phyloP scores from a whole-genome alignment of 2,888 invertebrate genomes.

The Eilema griseolum region DNA sequence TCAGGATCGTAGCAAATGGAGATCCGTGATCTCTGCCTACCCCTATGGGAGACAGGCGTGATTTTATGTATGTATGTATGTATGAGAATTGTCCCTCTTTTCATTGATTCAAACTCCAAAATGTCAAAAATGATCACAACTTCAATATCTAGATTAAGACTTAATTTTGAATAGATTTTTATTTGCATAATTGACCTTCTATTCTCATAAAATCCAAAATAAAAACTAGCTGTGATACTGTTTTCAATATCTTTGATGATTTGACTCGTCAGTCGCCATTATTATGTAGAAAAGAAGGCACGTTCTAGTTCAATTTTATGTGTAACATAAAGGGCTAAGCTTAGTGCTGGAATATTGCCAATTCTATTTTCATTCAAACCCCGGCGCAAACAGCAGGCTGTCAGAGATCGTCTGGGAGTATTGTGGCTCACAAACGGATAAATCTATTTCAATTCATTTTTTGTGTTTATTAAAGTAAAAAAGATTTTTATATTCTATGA shows the following conservation, averaged over 20 bases:
- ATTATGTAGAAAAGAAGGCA: not conserved
- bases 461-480: not conserved
- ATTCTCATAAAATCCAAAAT: not conserved
- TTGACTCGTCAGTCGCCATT: not conserved
- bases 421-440: not conserved
- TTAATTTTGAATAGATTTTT: too few species aligned
- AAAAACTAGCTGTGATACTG: too few species aligned
- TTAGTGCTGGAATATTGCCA: constrained; percentile 8
- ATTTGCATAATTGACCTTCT: not conserved
- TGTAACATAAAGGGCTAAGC: not conserved
- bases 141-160: too few species aligned
- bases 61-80: too few species aligned
- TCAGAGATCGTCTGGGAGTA: not conserved
- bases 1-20: too few species aligned
- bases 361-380: constrained; percentile 3
- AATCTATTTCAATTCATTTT: not conserved
- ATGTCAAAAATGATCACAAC: too few species aligned
- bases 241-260: not conserved
- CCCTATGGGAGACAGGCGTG: too few species aligned
- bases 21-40: too few species aligned
- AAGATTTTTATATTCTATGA: not conserved
- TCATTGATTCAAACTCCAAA: too few species aligned
- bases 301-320: not conserved
- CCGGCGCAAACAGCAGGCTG: not conserved
- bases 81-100: too few species aligned